phyloP scores from a whole-genome alignment of 2,113 vertebrate genomes.

The Rhizomys pruinosus region DNA sequence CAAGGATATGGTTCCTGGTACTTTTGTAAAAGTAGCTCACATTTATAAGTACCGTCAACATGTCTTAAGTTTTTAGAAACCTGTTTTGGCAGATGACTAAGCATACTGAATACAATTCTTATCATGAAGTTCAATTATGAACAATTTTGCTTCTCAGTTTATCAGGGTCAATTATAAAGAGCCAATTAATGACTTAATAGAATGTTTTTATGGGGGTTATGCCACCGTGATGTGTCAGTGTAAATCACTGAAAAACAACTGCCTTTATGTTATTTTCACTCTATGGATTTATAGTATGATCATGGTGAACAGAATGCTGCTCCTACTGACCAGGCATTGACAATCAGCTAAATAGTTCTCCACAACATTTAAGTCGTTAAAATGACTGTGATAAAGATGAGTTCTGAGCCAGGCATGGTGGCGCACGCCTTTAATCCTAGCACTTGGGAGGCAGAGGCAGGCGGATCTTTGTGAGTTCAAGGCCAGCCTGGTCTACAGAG shows the following conservation, averaged over 20 bases:
- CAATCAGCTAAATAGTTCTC: neutral
- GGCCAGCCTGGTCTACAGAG: no score
- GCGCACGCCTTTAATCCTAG: no score
- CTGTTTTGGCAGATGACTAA: slow-evolving; percentile 7
- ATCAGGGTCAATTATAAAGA: neutral
- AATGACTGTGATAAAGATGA: neutral
- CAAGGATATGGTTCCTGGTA: neutral
- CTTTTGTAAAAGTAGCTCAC: neutral
- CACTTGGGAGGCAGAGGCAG: no score
- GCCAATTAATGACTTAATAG: neutral
- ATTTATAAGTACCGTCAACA: slow-evolving; percentile 23
- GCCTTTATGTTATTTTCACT: neutral
- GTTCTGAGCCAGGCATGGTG: no score
- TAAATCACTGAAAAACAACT: neutral
- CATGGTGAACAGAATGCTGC: neutral
- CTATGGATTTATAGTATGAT: neutral
- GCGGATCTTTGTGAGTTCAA: no score
- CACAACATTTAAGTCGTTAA: neutral
- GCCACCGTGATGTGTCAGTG: neutral
- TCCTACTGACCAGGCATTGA: neutral
- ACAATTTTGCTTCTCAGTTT: neutral
- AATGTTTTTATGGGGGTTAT: neutral
- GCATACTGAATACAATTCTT: neutral
- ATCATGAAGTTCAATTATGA: neutral
- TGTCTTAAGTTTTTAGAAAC: neutral